Evolutionary conservation across 2,797 vertebrate species (phyloP).

Genomic region (Chelon labrosus): DNA sequence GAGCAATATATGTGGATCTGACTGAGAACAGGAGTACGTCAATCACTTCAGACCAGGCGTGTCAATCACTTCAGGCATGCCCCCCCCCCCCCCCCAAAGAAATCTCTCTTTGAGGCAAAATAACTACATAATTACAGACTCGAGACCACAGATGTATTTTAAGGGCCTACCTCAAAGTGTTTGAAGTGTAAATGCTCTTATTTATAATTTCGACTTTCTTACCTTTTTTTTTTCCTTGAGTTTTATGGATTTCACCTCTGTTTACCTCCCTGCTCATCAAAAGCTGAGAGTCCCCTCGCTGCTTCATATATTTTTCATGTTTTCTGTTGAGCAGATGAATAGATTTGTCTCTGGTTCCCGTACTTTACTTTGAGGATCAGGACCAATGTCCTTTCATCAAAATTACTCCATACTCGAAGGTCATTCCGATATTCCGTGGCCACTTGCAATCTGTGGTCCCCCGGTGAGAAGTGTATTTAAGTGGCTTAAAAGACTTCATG

Average conservation of each 20-base stretch:
- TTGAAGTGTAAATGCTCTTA: constrained; percentile 47
- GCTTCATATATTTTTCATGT: constrained; percentile 3
- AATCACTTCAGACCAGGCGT: no score
- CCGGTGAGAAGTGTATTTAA: constrained; percentile 43
- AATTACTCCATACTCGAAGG: constrained; percentile 44
- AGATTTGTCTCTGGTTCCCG: constrained; percentile 12
- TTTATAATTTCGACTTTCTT: not conserved
- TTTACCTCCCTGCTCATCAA: constrained; percentile 16
- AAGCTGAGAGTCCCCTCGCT: constrained; percentile 2
- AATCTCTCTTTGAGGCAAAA: no score
- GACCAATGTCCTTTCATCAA: constrained; percentile 23
- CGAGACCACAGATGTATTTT: not conserved
- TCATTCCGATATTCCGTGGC: constrained; percentile 39
- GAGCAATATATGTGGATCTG: no score
- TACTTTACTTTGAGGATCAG: constrained; percentile 33
- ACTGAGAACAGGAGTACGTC: no score
- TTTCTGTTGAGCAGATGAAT: constrained; percentile 1
- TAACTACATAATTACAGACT: no score
- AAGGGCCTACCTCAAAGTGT: not conserved
- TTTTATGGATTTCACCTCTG: constrained; percentile 7
- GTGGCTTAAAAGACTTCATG: constrained; percentile 50
- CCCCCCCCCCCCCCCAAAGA: no score
- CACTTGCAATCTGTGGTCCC: constrained; percentile 37
- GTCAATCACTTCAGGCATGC: no score
- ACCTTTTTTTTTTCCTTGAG: constrained; percentile 1